Evolutionary conservation across 2,113 vertebrate species (phyloP).

Genomic region (Bos javanicus): DNA sequence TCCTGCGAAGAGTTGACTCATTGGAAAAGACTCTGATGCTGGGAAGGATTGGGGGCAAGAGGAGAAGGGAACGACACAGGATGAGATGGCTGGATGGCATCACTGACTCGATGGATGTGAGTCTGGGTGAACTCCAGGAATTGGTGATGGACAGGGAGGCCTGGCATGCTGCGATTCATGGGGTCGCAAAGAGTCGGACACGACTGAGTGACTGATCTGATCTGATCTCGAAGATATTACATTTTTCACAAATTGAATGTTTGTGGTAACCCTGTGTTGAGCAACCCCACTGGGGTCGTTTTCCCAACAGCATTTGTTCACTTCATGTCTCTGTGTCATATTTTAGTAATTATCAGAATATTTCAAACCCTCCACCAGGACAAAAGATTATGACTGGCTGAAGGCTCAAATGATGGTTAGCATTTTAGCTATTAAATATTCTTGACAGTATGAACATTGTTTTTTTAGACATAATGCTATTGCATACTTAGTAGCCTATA

Average conservation of each 20-base stretch:
- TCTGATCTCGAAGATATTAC: neutral
- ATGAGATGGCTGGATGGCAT: too few relatives aligned
- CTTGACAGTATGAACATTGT: neutral
- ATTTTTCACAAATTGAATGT: neutral
- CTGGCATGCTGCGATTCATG: too few relatives aligned
- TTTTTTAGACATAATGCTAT: neutral
- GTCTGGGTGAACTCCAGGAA: too few relatives aligned
- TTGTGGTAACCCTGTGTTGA: neutral
- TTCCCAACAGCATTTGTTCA: neutral
- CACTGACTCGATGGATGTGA: too few relatives aligned
- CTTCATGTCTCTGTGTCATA: neutral
- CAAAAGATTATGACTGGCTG: neutral
- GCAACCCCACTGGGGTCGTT: neutral
- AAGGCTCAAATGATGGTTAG: neutral
- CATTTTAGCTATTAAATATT: neutral
- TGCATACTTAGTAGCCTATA: neutral
- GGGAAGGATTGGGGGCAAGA: too few relatives aligned
- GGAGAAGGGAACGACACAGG: too few relatives aligned
- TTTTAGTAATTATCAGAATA: neutral
- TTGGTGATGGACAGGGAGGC: too few relatives aligned
- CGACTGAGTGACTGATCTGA: too few relatives aligned
- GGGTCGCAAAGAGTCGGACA: too few relatives aligned
- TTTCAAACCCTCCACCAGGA: neutral
- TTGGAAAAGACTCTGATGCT: too few relatives aligned
- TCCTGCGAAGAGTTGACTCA: too few relatives aligned